These are phyloP conservation scores for Heteromyza rotundicornis DNA, from an alignment of 2,888 invertebrate genomes.

Conservation along the genomic window DNA sequence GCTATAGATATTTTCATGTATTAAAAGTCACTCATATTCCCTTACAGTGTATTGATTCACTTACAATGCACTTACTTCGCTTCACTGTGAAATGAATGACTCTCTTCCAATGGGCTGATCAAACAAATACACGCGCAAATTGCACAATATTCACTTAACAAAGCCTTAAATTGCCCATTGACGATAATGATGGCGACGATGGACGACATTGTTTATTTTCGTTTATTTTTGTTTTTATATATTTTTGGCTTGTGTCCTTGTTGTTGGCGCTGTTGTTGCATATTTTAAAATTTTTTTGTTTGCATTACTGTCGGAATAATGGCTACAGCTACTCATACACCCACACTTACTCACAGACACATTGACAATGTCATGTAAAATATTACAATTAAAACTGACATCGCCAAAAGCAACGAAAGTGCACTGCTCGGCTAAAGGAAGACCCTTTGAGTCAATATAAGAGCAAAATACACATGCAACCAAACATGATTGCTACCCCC, in stretches of 20 bases:
- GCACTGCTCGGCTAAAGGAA: too few species aligned
- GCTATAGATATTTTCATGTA: too few species aligned
- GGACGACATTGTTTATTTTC: neutral
- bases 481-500: too few species aligned
- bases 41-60: too few species aligned
- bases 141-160: neutral
- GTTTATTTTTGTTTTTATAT: neutral
- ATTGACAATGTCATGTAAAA: neutral
- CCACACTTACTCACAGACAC: neutral
- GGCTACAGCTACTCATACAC: neutral
- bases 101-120: too few species aligned
- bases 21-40: too few species aligned
- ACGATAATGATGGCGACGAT: too few species aligned
- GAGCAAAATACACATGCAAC: slow-evolving; percentile 12
- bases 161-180: neutral
- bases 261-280: neutral
- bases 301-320: neutral
- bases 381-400: neutral
- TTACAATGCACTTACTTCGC: too few species aligned
- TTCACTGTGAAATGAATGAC: too few species aligned
- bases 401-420: neutral
- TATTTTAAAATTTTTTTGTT: neutral
- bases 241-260: neutral
- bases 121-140: too few species aligned
- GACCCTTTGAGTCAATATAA: neutral